These are phyloP conservation scores for Manis pentadactyla DNA, from an alignment of 2,797 vertebrate species.

Conservation along the genomic window DNA sequence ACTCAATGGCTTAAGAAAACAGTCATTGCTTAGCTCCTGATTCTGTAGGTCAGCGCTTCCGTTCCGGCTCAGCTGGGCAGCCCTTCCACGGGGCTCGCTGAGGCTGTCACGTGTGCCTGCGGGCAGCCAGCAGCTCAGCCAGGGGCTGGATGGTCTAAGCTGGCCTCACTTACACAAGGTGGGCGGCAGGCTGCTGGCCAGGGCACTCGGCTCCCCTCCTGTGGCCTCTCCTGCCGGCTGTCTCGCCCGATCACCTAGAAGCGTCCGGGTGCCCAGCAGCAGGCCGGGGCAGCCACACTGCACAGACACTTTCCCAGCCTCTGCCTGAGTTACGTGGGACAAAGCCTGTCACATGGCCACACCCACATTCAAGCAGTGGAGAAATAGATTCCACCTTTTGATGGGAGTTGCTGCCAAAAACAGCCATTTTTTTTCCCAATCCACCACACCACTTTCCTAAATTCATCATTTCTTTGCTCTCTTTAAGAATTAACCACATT, in stretches of 20 bases:
- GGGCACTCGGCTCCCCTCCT: neutral
- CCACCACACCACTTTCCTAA: neutral
- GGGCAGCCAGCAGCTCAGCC: neutral
- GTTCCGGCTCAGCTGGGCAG: neutral
- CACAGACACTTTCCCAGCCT: neutral
- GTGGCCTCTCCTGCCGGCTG: neutral
- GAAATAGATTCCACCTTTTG: neutral
- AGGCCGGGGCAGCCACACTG: fast-evolving
- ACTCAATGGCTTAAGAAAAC: neutral
- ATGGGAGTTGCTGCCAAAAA: neutral
- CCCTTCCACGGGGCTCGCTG: neutral
- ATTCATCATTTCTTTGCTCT: constrained; percentile 2
- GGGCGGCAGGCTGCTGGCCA: neutral
- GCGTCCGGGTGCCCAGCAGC: neutral
- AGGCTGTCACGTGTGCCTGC: neutral
- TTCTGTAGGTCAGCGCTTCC: neutral
- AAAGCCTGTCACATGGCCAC: fast-evolving
- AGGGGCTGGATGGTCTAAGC: fast-evolving
- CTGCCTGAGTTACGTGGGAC: neutral
- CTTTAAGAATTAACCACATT: neutral
- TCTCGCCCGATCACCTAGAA: neutral
- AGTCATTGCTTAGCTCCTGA: neutral
- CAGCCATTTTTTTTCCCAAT: neutral
- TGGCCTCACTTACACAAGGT: neutral
- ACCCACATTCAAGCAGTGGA: neutral